Base-by-base conservation (phyloP, 2,888 invertebrate genomes). In the Chymomyza procnemis region DNA sequence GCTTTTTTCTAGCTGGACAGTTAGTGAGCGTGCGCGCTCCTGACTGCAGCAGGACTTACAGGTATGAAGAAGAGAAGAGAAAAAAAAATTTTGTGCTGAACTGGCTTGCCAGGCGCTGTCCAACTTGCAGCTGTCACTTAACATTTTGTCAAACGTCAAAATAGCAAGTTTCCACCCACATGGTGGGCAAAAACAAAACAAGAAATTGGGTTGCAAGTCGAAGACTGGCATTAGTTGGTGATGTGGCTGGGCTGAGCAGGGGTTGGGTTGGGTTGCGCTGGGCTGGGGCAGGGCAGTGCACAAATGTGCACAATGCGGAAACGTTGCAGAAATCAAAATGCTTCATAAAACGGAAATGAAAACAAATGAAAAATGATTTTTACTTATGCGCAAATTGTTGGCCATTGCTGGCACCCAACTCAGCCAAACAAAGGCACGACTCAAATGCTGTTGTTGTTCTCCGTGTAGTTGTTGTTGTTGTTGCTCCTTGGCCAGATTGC, bases 281-380 rank as follows among this genome's bases (percentile, higher is more conserved):
- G n/a, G n/a, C n/a, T n/a, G n/a, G n/a, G n/a, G n/a, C n/a, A n/a
- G n/a, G 34, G 34, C 34, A 41, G 34, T 9, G 34, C 34, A 47
- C 55, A 46, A 61, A 52, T 52, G 41, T 19, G 41, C 41, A 16
- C 26, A 34, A 57, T 67, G 76, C 68, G 74, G 68, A 69, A 75
- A 72, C 74, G 73, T 67, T 75, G 74, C 66, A 73, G 72, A 79
- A 86, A 80, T 86, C 86, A 76, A 76, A 85, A 83, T 80, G 75
- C 75, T 75, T 80, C 86, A 78, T 84, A 71, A 67, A 84, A 79
- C 79, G 81, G 81, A 83, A 84, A 83, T 86, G 81, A 86, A 82
- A 86, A 86, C 84, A 82, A 86, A 84, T 86, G 86, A 84, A 80
- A 83, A 83, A 84, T 83, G 74, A 83, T 80, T 83, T 82, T 80